A percentile compares a stretch with the other conserved stretches of the same genome.
These are phyloP conservation scores for Centrocercus urophasianus DNA, from an alignment of 2,113 vertebrate genomes.

Conservation along the genomic window DNA sequence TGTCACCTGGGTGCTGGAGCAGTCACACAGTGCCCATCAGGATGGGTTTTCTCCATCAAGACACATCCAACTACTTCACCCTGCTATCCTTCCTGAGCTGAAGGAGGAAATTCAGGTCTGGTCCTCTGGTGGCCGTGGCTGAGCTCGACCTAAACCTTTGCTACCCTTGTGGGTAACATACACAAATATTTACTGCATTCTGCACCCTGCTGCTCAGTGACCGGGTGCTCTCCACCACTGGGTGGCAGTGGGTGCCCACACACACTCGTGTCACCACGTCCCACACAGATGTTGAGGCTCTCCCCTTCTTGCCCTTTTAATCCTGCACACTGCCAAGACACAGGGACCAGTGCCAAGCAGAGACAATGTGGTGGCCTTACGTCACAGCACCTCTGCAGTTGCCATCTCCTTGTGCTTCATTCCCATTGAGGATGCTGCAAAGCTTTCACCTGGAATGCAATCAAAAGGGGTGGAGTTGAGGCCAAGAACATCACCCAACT, in stretches of 20 bases:
- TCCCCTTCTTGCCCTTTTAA: fast-evolving
- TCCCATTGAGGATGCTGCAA: neutral
- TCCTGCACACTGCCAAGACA: neutral
- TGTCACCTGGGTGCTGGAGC: neutral
- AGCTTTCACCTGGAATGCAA: fast-evolving
- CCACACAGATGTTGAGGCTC: neutral
- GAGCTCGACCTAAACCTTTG: neutral
- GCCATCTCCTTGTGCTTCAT: neutral
- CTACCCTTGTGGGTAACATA: fast-evolving
- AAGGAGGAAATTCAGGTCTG: neutral
- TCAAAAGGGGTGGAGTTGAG: neutral
- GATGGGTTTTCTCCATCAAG: neutral
- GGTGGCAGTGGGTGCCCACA: constrained; percentile 26
- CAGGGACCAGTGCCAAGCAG: fast-evolving
- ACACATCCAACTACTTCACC: neutral
- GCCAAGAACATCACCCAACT: neutral
- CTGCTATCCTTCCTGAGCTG: neutral
- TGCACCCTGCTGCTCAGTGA: fast-evolving
- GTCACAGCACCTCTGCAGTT: neutral
- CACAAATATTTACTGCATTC: fast-evolving
- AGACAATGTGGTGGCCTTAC: fast-evolving
- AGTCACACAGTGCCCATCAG: neutral
- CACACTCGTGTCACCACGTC: fast-evolving
- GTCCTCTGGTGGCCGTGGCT: neutral
- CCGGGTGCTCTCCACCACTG: constrained; percentile 27